Conservation (phyloP, 2,113 vertebrate genomes). For the Baryphthengus martii region DNA sequence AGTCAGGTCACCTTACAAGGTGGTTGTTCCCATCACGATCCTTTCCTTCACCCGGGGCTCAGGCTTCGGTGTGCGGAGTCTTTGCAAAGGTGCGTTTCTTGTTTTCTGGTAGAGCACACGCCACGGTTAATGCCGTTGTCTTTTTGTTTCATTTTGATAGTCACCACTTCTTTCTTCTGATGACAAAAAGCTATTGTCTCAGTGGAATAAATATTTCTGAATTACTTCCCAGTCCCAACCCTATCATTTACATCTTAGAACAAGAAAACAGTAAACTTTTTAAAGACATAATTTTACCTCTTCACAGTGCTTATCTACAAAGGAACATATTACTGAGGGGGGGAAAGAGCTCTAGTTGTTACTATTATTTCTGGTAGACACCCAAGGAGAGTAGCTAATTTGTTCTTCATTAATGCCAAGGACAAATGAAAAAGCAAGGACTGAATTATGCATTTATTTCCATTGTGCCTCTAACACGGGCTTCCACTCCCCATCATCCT, state of each 20-base stretch:
- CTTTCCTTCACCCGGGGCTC: background rate
- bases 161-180: slow-evolving; percentile 69
- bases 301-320: slow-evolving; percentile 84
- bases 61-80: background rate
- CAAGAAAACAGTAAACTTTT: slow-evolving; percentile 80
- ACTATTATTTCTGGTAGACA: slow-evolving; percentile 80
- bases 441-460: slow-evolving; percentile 75
- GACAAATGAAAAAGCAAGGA: slow-evolving; percentile 75
- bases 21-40: background rate
- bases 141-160: slow-evolving; percentile 70
- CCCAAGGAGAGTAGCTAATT: slow-evolving; percentile 83
- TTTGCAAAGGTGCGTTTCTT: background rate
- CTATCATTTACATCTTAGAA: slow-evolving; percentile 78
- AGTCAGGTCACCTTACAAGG: background rate
- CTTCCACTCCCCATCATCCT: slow-evolving; percentile 59
- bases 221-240: slow-evolving; percentile 70
- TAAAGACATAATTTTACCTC: slow-evolving; percentile 80
- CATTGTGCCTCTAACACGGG: slow-evolving; percentile 56
- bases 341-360: slow-evolving; percentile 65
- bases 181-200: slow-evolving; percentile 74
- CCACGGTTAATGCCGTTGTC: background rate
- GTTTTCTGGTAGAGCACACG: background rate
- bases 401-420: slow-evolving; percentile 83
- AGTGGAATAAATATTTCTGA: slow-evolving; percentile 75
- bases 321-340: slow-evolving; percentile 78